These are phyloP conservation scores for Standfussiana lucernea DNA, from an alignment of 2,888 invertebrate genomes.

Conservation along the genomic window DNA sequence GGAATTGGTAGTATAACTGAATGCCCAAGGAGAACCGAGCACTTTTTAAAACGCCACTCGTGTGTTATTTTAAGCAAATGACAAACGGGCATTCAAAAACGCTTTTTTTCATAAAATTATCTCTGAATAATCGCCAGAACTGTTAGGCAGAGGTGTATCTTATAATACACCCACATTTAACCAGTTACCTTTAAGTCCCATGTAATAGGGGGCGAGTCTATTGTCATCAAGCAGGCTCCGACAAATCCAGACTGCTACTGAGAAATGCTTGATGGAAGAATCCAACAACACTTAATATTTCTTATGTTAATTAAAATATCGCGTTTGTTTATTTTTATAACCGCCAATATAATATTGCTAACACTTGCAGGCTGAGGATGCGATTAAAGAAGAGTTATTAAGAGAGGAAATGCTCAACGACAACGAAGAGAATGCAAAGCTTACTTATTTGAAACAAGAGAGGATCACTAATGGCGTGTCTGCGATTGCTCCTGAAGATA, in stretches of 20 bases:
- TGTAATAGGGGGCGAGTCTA: neutral
- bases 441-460: slow-evolving; percentile 17
- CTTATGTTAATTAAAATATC: neutral
- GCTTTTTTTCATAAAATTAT: neutral
- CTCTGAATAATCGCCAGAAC: neutral
- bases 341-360: slow-evolving; percentile 1
- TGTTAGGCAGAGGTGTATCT: neutral
- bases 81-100: neutral
- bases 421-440: slow-evolving; percentile 71
- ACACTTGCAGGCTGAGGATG: slow-evolving; percentile 83
- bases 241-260: neutral
- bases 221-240: neutral
- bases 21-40: neutral
- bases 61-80: neutral
- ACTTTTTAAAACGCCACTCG: neutral
- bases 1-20: neutral
- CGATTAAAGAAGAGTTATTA: slow-evolving; percentile 82
- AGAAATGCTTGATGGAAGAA: neutral
- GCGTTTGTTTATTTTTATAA: neutral
- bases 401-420: slow-evolving; percentile 79
- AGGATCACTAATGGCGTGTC: neutral
- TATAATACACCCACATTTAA: neutral
- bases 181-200: neutral
- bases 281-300: neutral
- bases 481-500: slow-evolving; percentile 64